These are phyloP conservation scores for Nothocercus nigrocapillus DNA, from an alignment of 2,113 vertebrate species.

Conservation along the genomic window DNA sequence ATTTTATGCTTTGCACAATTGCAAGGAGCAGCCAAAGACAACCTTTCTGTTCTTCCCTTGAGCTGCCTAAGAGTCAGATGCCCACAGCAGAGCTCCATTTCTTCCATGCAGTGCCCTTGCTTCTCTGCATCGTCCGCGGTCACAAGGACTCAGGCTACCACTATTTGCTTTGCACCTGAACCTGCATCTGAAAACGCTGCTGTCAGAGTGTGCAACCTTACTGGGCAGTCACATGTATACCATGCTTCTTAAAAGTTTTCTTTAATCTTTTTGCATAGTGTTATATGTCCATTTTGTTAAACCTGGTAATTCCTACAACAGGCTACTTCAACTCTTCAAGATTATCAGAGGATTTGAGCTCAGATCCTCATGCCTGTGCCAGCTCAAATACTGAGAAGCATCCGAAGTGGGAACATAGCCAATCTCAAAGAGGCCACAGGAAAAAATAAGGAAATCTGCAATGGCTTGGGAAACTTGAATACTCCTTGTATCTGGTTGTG, in stretches of 20 bases:
- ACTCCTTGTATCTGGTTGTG: not conserved
- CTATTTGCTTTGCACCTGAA: not conserved
- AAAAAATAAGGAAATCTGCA: not conserved
- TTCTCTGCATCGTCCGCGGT: conserved; percentile 3
- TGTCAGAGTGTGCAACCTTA: not conserved
- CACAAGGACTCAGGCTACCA: not conserved
- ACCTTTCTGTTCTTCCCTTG: not conserved
- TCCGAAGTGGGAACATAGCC: not conserved
- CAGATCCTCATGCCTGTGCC: not conserved
- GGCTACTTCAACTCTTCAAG: not conserved
- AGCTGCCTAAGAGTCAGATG: not conserved
- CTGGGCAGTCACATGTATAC: not conserved
- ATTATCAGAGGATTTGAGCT: not conserved
- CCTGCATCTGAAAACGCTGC: not conserved
- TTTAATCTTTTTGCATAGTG: not conserved
- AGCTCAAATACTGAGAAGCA: not conserved
- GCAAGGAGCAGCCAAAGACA: conserved; percentile 30
- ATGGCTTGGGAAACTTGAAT: not conserved
- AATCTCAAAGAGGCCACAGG: not conserved
- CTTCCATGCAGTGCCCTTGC: not conserved
- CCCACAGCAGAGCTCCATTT: not conserved
- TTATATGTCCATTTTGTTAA: not conserved
- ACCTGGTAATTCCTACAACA: not conserved
- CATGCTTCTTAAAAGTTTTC: not conserved
- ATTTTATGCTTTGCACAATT: not conserved